These are phyloP conservation scores for Heliconius hewitsoni DNA, from an alignment of 1,140 invertebrate species.

Conservation along the genomic window DNA sequence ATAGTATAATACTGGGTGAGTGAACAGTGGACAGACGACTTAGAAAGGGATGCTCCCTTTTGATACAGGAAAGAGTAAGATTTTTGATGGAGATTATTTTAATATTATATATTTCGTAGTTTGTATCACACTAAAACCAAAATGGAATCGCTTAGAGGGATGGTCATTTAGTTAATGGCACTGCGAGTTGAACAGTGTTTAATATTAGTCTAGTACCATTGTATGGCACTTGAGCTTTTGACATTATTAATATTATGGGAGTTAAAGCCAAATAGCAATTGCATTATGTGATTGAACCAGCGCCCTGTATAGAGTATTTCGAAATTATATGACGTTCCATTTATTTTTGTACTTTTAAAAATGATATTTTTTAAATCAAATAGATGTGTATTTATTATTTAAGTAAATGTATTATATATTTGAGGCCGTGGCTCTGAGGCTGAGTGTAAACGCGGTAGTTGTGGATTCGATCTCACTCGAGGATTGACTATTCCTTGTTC, in stretches of 20 bases:
- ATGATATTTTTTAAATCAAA: too few species aligned
- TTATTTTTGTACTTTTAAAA: neutral
- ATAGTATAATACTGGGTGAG: too few species aligned
- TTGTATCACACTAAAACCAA: neutral
- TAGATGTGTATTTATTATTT: too few species aligned
- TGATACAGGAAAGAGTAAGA: too few species aligned
- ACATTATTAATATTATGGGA: slow-evolving; percentile 1
- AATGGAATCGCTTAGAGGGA: slow-evolving; percentile 10
- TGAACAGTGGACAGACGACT: too few species aligned
- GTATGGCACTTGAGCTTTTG: slow-evolving; percentile 5
- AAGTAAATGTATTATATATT: too few species aligned
- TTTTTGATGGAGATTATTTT: too few species aligned
- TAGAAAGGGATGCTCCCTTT: too few species aligned
- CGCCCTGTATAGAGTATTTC: neutral
- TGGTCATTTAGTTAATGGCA: slow-evolving; percentile 10
- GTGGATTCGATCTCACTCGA: too few species aligned
- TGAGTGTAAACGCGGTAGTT: too few species aligned
- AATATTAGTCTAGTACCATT: slow-evolving; percentile 12
- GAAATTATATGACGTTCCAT: neutral
- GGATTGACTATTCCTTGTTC: too few species aligned
- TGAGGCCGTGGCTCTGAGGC: too few species aligned
- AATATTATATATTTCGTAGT: neutral
- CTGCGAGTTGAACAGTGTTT: slow-evolving; percentile 10
- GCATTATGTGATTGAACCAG: neutral
- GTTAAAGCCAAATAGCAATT: neutral